Conservation (phyloP, 2,797 vertebrate species). For the Otus scops region DNA sequence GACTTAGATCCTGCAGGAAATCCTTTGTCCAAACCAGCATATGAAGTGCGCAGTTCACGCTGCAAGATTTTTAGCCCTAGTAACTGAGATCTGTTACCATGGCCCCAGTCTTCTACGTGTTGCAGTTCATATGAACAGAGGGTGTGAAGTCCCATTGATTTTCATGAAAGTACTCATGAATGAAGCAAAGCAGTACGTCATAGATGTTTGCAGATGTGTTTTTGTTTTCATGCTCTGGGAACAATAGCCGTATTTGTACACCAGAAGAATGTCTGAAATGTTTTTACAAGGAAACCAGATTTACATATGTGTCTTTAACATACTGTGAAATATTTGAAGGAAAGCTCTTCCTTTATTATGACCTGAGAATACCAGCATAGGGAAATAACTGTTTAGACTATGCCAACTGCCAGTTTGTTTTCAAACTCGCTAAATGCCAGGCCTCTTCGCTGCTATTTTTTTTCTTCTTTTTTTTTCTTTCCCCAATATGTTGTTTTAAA, state of each 20-base stretch:
- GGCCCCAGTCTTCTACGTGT: background rate
- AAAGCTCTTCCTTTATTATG: background rate
- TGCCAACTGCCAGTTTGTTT: background rate
- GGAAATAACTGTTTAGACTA: background rate
- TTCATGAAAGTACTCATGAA: conserved; percentile 22
- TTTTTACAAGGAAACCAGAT: background rate
- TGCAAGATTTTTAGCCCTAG: background rate
- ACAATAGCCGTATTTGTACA: background rate
- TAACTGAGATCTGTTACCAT: background rate
- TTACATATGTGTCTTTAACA: background rate
- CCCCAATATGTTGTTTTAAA: background rate
- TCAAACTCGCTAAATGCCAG: background rate
- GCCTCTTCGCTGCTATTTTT: background rate
- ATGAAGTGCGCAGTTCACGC: background rate
- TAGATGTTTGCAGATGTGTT: background rate
- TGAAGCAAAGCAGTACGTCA: background rate
- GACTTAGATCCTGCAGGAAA: background rate
- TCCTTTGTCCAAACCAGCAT: background rate
- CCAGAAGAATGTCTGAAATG: background rate
- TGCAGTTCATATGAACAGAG: background rate
- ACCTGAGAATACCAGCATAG: background rate
- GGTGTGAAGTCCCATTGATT: conserved; percentile 12
- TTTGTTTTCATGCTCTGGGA: background rate
- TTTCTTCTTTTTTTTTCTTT: background rate
- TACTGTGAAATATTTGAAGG: background rate